Conservation (phyloP, 2,113 vertebrate species). For the Chloebia gouldiae region DNA sequence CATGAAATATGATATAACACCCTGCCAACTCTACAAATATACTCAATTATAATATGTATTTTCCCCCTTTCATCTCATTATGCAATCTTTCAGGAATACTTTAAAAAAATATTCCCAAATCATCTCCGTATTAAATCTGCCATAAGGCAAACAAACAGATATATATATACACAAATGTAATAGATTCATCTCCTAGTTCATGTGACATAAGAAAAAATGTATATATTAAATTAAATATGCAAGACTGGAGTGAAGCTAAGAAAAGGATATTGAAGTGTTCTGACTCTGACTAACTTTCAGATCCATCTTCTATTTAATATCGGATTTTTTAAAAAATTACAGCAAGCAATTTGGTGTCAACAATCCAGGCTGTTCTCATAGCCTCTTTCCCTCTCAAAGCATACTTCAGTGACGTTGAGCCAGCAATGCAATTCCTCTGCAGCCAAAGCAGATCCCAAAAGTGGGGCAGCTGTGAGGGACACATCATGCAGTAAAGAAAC, state of each 20-base stretch:
- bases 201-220: neutral
- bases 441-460: neutral
- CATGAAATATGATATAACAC: neutral
- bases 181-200: neutral
- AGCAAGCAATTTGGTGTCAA: neutral
- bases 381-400: neutral
- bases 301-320: neutral
- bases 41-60: neutral
- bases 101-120: neutral
- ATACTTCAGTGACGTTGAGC: neutral
- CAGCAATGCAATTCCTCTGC: neutral
- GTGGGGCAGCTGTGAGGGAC: neutral
- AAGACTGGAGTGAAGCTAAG: neutral
- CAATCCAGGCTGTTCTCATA: neutral
- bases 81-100: neutral
- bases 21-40: neutral
- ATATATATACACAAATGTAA: neutral
- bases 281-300: neutral
- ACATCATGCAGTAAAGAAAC: neutral
- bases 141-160: neutral
- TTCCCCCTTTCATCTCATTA: neutral
- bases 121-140: neutral
- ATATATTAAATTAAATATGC: neutral
- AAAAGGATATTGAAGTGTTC: neutral
- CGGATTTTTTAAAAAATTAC: neutral